Percentiles rank a stretch among this genome's conserved stretches.
Conservation (phyloP, 2,797 vertebrate genomes). For the Sebastes ruberrimus region DNA sequence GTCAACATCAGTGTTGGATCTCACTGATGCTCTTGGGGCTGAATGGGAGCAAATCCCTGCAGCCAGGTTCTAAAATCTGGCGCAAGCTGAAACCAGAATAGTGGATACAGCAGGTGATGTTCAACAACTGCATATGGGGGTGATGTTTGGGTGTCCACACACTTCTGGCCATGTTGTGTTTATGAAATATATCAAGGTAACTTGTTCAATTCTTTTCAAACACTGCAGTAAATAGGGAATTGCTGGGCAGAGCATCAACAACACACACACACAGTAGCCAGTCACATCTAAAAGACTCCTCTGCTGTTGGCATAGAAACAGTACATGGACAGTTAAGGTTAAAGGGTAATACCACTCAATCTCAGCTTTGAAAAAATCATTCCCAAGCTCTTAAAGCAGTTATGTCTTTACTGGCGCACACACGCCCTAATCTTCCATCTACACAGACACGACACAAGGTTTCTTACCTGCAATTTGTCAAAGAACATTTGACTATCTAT, state of each 20-base stretch:
- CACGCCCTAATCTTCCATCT: background rate
- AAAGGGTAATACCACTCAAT: slow-evolving; percentile 63
- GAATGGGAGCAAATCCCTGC: background rate
- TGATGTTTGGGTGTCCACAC: background rate
- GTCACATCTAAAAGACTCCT: slow-evolving; percentile 9
- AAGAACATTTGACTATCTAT: background rate
- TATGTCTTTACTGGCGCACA: slow-evolving; percentile 5
- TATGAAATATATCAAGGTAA: background rate
- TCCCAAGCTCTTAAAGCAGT: slow-evolving; percentile 25
- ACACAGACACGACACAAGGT: background rate
- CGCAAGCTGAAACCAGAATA: background rate
- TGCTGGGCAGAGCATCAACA: background rate
- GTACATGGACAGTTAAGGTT: slow-evolving; percentile 40
- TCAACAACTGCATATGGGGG: background rate
- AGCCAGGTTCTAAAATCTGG: background rate
- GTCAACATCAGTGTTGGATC: background rate
- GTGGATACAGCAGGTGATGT: background rate
- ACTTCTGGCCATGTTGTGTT: background rate
- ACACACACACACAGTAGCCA: background rate
- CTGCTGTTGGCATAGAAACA: slow-evolving; percentile 67
- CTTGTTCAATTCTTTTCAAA: background rate
- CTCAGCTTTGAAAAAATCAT: slow-evolving; percentile 30
- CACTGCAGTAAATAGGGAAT: slow-evolving; percentile 4
- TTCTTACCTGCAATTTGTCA: background rate
- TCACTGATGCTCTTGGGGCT: background rate